Conservation (phyloP, 2,888 invertebrate genomes). For the Aplocera efformata region DNA sequence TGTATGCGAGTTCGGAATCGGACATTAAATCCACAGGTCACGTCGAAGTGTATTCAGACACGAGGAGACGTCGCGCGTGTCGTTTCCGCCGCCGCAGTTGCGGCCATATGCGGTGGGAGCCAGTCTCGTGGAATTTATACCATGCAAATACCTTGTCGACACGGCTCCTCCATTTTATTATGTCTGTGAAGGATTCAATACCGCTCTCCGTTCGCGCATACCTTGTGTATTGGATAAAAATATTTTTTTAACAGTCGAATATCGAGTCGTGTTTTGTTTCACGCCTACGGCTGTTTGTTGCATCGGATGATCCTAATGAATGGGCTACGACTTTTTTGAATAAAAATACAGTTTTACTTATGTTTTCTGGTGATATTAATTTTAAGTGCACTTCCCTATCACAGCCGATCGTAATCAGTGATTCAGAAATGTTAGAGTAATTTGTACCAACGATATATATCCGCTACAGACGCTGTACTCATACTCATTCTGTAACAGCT, state of each 20-base stretch:
- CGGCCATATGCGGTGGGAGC: constrained; percentile 43
- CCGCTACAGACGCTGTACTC: constrained; percentile 13
- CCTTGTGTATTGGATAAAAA: no score
- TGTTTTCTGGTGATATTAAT: background rate
- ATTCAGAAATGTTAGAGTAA: constrained; percentile 5
- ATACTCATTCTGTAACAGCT: constrained; percentile 15
- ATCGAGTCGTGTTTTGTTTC: no score
- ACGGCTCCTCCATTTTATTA: constrained; percentile 1
- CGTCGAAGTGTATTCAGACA: constrained; percentile 55
- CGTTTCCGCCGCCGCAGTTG: constrained; percentile 65
- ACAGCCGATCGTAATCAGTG: constrained; percentile 8
- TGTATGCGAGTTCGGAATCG: constrained; percentile 38
- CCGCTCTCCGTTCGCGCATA: no score
- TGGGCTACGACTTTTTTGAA: no score
- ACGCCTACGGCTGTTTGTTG: no score
- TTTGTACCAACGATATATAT: constrained; percentile 19
- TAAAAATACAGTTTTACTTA: no score
- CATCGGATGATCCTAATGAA: no score
- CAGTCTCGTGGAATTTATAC: constrained; percentile 26
- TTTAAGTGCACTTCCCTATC: constrained; percentile 12
- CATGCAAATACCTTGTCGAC: constrained; percentile 22
- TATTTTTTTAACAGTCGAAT: no score
- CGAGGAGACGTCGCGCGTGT: constrained; percentile 63
- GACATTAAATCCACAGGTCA: constrained; percentile 57
- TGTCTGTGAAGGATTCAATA: no score